Base-by-base conservation (phyloP, 1,140 invertebrate genomes). In the Drosophila nikananu region DNA sequence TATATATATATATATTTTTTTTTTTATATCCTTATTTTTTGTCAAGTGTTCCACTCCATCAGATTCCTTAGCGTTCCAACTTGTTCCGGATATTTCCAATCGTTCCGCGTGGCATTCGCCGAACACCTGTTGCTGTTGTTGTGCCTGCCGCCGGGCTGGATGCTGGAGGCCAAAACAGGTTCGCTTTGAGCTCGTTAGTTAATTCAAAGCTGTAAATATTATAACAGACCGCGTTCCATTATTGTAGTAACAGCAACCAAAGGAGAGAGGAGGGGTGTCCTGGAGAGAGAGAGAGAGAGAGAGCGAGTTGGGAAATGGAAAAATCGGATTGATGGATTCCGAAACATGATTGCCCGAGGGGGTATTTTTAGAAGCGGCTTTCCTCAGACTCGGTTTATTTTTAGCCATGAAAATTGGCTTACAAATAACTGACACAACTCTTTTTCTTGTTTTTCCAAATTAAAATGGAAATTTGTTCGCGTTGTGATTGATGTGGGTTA, bases 141-240 rank as follows among this genome's bases (percentile, higher is more conserved):
- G 37, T 25, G 46, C 7, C 15, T 23, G 35, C 12, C 46, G 81
- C 61, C n/a, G 12, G 19, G 21, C 44, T 46, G 42, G 42, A 46
- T 15, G 52, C 30, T 48, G 48, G 48, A 10, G 48, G 25, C 51
- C 27, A 5, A 57, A 83, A 86, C 83, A 72, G 83, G 83, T 87
- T 82, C 61, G 49, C 42, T 46, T 30, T 35, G 57, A 77, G 86
- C 87, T 91, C 83, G 87, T 86, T 91, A 91, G 87, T 91, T 91
- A 91, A 91, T 91, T 83, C 87, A 77, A 68, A 81, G 82, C 80
- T 89, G 84, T 91, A 84, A 89, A 89, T 86, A 83, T 91, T 91
- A 91, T 84, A 91, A 74, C 86, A 82, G 72, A 73, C 57, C 80
- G 74, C 82, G 73, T 90, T 90, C 73, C 82, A 91, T 86, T 90